phyloP scores from a whole-genome alignment of 2,888 invertebrate genomes.

The Philereme transversata region DNA sequence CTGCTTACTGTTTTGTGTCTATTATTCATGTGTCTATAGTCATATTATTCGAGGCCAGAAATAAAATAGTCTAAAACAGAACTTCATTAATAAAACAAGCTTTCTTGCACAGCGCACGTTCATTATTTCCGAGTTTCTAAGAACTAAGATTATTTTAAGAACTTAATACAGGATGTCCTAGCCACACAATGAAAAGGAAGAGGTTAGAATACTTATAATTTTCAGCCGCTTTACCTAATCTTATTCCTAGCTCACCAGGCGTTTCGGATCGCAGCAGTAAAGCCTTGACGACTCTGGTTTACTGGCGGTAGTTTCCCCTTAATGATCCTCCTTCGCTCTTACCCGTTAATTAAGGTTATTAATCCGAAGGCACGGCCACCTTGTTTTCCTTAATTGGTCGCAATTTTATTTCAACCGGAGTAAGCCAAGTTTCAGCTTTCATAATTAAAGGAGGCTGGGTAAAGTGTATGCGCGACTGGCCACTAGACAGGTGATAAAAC shows the following conservation, averaged over 20 bases:
- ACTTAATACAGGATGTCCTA: too few species aligned
- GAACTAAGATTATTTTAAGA: too few species aligned
- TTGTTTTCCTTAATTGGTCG: conserved; percentile 79
- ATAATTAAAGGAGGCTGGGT: conserved; percentile 54
- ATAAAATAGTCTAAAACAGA: too few species aligned
- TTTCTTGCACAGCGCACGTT: too few species aligned
- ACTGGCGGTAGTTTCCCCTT: conserved; percentile 55
- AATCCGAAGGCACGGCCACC: conserved; percentile 76
- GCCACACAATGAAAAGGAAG: too few species aligned
- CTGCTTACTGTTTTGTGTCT: too few species aligned
- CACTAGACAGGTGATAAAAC: not conserved
- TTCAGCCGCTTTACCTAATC: conserved; percentile 49
- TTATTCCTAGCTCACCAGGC: conserved; percentile 18
- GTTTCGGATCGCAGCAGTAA: conserved; percentile 33
- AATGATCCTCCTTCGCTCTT: conserved; percentile 65
- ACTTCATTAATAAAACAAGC: too few species aligned
- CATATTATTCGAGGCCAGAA: too few species aligned
- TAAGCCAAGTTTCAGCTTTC: conserved; percentile 62
- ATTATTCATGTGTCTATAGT: too few species aligned
- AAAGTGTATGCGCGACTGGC: not conserved
- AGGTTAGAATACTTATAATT: too few species aligned
- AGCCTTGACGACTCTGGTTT: conserved; percentile 48
- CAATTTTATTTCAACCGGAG: conserved; percentile 70
- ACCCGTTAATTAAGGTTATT: conserved; percentile 80
- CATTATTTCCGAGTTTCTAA: too few species aligned